A percentile compares a stretch with the other conserved stretches of the same genome.
phyloP scores from a whole-genome alignment of 2,797 vertebrate genomes.

The Botia almorhae region DNA sequence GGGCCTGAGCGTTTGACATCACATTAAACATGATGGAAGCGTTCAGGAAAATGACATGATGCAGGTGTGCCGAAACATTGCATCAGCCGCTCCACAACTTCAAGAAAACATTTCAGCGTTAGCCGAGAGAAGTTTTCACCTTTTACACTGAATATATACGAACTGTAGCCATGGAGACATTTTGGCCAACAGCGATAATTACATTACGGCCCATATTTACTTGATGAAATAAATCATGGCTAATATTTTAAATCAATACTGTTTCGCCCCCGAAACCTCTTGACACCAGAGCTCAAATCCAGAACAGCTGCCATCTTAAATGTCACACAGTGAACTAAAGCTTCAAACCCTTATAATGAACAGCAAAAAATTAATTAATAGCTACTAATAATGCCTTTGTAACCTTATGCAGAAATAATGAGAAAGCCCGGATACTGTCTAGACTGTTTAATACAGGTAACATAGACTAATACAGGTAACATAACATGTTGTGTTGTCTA shows the following conservation, averaged over 20 bases:
- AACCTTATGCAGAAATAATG: too few relatives aligned
- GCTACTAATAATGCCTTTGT: too few relatives aligned
- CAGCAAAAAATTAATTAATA: too few relatives aligned
- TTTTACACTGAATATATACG: neutral
- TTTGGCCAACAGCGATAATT: too few relatives aligned
- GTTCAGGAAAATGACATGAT: slow-evolving; percentile 3
- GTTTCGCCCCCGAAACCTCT: neutral
- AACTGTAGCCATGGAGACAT: neutral
- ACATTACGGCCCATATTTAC: neutral
- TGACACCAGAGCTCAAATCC: too few relatives aligned
- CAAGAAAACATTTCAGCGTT: slow-evolving; percentile 19
- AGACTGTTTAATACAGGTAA: too few relatives aligned
- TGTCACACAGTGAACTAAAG: too few relatives aligned
- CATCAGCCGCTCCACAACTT: slow-evolving; percentile 1
- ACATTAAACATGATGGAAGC: slow-evolving; percentile 17
- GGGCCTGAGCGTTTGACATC: slow-evolving; percentile 20
- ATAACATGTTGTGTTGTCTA: too few relatives aligned
- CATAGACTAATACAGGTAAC: too few relatives aligned
- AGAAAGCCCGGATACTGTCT: too few relatives aligned
- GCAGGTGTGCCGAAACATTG: slow-evolving; percentile 19
- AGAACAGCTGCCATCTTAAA: too few relatives aligned
- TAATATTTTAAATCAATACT: neutral
- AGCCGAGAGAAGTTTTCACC: neutral
- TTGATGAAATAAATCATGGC: neutral
- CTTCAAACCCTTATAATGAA: too few relatives aligned